Base-by-base conservation (phyloP, 1,140 invertebrate genomes). In the Eufriesea mexicana region DNA sequence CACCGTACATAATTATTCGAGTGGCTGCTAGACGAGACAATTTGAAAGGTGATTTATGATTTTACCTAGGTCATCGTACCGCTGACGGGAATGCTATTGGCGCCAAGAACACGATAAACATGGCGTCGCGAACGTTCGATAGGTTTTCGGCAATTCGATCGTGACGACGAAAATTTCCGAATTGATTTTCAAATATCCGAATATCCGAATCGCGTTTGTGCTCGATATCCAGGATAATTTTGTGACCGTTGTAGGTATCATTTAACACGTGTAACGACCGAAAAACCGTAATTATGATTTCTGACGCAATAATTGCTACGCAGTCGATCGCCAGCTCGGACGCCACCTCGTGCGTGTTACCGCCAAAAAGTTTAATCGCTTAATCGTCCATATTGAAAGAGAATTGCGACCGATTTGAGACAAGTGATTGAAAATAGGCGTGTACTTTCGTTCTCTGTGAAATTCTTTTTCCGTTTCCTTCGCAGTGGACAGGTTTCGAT, bases 351-450 rank as follows among this genome's bases (percentile, higher is more conserved):
- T n/a, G n/a, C n/a, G n/a, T n/a, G n/a, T n/a, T n/a, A n/a, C n/a
- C n/a, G n/a, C n/a, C n/a, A n/a, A 4, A 71, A 57, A 71, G 14
- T 59, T 23, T n/a, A 57, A 28, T 28, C 28, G 18, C 59, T 59
- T 47, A 57, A 71, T 49, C 10, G 18, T 2, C 18, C 42, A 18
- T 35, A 57, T 79, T 59, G 64, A 5, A 35, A 71, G 68, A 61
- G 61, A 79, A 79, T 79, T 59, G 16, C 54, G 9, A 42, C 4
- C 28, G 62, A 72, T 79, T 62, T 59, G 16, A 47, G 61, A 51
- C 8, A 59, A 61, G 16, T 42, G 77, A 10, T 14, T n/a, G 9
- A 42, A 25, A 70, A 42, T 79, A n/a, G 51, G 51, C 12, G 23
- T 51, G 57, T 20, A 61, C 55, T n/a, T 79, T 5, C 5, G n/a